phyloP scores from a whole-genome alignment of 2,113 vertebrate genomes.

The Oncorhynchus clarkii region DNA sequence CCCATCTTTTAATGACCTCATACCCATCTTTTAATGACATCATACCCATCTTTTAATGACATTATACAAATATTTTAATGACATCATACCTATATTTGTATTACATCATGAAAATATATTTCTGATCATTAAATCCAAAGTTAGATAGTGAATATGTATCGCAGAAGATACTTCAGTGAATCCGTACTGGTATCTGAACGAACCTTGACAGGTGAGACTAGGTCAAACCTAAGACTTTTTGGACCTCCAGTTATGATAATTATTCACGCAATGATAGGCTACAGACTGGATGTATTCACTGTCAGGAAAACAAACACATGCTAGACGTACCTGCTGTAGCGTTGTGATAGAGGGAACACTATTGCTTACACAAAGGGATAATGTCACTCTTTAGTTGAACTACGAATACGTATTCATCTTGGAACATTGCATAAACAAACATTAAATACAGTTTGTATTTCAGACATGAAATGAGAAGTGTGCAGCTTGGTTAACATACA shows the following conservation, averaged over 20 bases:
- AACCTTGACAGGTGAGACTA: not conserved
- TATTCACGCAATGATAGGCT: not conserved
- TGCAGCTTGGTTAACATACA: not conserved
- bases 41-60: conserved; percentile 8
- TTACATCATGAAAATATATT: conserved; percentile 18
- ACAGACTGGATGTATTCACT: conserved; percentile 13
- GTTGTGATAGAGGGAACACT: not conserved
- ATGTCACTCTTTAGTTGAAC: not conserved
- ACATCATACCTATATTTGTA: too few relatives aligned
- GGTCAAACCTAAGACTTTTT: not conserved
- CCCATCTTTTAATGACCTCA: too few relatives aligned
- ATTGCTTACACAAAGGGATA: not conserved
- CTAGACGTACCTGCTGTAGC: not conserved
- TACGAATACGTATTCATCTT: not conserved
- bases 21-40: too few relatives aligned
- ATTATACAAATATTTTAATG: too few relatives aligned
- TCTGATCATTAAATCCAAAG: conserved; percentile 62
- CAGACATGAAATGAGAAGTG: conserved; percentile 2
- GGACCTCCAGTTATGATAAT: not conserved
- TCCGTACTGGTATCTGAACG: not conserved
- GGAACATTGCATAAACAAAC: not conserved
- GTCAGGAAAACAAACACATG: not conserved
- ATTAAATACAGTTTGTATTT: not conserved
- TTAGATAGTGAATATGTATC: conserved; percentile 38
- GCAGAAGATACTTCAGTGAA: conserved; percentile 38